Evolutionary conservation across 53 echinoderm and acorn worm genomes (phyloP).

Genomic region (Arbacia lixula): DNA sequence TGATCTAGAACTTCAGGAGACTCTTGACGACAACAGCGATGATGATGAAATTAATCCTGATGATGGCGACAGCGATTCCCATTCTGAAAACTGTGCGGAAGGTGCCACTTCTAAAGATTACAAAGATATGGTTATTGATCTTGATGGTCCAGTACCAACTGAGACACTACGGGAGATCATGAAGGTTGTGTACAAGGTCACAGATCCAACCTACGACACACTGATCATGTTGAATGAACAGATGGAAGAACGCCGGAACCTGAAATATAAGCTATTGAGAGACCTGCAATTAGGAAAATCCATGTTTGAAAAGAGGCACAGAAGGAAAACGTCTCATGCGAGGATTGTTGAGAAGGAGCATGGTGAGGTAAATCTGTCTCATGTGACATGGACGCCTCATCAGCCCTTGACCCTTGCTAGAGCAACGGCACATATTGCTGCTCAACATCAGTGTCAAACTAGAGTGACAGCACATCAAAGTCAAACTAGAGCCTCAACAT

Average conservation of each 20-base stretch:
- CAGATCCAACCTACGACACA: not conserved
- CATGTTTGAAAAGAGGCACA: conserved; percentile 10
- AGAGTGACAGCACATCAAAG: not conserved
- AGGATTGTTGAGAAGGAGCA: not conserved
- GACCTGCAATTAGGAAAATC: conserved; percentile 31
- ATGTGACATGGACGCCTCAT: conserved; percentile 38
- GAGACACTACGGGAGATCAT: conserved; percentile 9
- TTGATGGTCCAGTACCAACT: not conserved
- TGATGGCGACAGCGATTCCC: conserved; percentile 3
- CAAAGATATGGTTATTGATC: not conserved
- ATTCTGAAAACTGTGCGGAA: not conserved
- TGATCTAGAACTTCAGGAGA: not conserved
- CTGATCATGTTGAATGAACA: conserved; percentile 31
- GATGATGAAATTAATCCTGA: conserved; percentile 6
- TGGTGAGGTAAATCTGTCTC: not conserved
- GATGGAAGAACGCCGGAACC: conserved; percentile 43
- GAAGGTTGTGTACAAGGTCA: conserved; percentile 20
- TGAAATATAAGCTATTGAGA: conserved; percentile 26
- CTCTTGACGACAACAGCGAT: not conserved
- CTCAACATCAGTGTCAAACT: too few species aligned
- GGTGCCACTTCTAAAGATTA: not conserved
- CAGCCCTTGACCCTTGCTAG: conserved; percentile 11
- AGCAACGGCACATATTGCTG: conserved; percentile 36
- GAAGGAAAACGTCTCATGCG: not conserved
- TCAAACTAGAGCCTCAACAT: too few species aligned